Evolutionary conservation across 1,140 invertebrate genomes (phyloP), one percentile per base, ranked within the genome.

Genomic region (Leptopilina boulardi): DNA sequence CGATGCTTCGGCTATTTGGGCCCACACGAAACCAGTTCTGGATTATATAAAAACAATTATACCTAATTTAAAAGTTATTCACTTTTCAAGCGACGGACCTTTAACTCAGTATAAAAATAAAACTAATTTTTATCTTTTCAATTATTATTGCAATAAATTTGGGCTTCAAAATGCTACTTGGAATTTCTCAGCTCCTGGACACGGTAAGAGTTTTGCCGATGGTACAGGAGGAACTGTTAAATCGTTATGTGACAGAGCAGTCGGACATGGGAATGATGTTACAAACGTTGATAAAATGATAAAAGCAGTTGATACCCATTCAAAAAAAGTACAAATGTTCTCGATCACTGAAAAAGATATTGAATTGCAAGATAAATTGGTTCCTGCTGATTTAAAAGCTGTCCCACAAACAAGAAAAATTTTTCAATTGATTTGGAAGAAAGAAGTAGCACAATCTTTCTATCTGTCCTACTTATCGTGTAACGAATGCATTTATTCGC

Each of bases 1-100:
- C n/a, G n/a, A n/a, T n/a, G n/a, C n/a, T 70, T 77, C 82, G 77
- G 85, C 85, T 1, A 82, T 89, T 77, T 89, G 86, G 85, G 86
- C 80, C 77, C 86, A 90, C 79, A 47, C 89, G 41, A 82, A 86
- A 81, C 81, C 85, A 71, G 80, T 84, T 11, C 71, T 90, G 75
- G 13, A 77, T 44, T 80, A 51, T 76, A 83, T 83, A 34, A 54
- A 19, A 71, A 11, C 71, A 42, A 6, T 23, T 26, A 56, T 76
- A 2, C 18, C 18, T 18, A 44, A 72, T 9, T 2, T 47, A n/a
- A n/a, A n/a, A n/a, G n/a, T n/a, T n/a, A n/a, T n/a, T n/a, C n/a
- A n/a, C n/a, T n/a, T n/a, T n/a, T n/a, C 38, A 41, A 41, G 38
- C 9, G 38, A 41, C 9, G 38, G 70, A 11, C 34, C 30, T 5